A percentile compares a stretch with the other conserved stretches of the same genome.
Conservation (phyloP, 2,888 invertebrate species). For the Andrena praecox region DNA sequence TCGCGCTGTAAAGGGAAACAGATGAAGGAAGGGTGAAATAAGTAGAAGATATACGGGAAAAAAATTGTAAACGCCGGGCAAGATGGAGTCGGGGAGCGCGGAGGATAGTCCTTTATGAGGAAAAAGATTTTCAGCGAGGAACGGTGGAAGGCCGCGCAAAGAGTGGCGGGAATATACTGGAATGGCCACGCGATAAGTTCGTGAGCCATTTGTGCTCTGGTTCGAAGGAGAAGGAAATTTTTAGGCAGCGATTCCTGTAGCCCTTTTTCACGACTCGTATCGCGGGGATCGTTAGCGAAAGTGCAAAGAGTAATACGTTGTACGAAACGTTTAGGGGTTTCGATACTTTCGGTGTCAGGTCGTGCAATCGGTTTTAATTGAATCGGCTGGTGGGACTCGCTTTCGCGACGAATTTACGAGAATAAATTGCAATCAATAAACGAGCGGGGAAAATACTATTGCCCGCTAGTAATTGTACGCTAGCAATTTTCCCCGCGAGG, state of each 20-base stretch:
- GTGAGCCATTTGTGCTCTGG: background rate
- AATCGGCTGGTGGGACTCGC: background rate
- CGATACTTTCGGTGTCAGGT: background rate
- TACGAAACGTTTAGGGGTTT: constrained; percentile 8
- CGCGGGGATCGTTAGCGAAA: background rate
- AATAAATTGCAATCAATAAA: constrained; percentile 45
- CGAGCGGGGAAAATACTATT: constrained; percentile 43
- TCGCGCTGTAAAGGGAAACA: constrained; percentile 9
- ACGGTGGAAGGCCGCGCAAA: background rate
- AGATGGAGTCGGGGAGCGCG: background rate
- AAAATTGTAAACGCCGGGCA: constrained; percentile 28
- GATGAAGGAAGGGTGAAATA: constrained; percentile 30
- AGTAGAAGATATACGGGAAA: constrained; percentile 27
- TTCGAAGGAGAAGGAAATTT: background rate
- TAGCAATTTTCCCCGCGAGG: constrained; percentile 47
- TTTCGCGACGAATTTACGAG: constrained; percentile 28
- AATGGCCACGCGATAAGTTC: constrained; percentile 7
- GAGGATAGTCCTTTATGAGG: background rate
- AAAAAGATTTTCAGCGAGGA: constrained; percentile 11
- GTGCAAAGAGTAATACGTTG: background rate
- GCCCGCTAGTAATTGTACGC: constrained; percentile 25
- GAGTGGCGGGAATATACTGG: background rate
- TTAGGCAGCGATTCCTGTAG: constrained; percentile 4
- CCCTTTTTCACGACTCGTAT: background rate
- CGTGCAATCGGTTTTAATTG: constrained; percentile 28